Conservation (phyloP, 1,140 invertebrate genomes). For the Ceratina calcarata region DNA sequence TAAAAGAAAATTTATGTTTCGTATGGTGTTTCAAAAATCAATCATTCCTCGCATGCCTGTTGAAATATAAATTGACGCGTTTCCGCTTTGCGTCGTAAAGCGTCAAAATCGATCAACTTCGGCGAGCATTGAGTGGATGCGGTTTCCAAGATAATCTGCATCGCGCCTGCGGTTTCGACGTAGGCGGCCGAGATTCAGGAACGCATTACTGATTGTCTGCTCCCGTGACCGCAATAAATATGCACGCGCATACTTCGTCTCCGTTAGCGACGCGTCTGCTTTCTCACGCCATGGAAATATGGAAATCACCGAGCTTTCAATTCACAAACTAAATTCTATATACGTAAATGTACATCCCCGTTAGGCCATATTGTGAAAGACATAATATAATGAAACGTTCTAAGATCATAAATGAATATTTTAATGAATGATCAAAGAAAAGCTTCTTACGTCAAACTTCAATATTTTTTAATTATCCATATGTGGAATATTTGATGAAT, state of each 20-base stretch:
- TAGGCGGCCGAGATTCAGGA: conserved; percentile 18
- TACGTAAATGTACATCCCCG: too few relatives aligned
- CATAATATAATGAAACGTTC: too few relatives aligned
- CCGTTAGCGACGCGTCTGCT: neutral
- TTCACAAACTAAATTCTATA: neutral
- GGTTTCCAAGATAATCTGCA: conserved; percentile 33
- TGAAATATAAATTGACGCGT: neutral
- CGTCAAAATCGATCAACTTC: conserved; percentile 21
- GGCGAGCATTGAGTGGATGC: conserved; percentile 6
- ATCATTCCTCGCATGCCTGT: neutral
- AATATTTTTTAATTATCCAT: too few relatives aligned
- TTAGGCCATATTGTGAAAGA: too few relatives aligned
- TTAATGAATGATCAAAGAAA: too few relatives aligned
- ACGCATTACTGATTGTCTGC: conserved; percentile 19
- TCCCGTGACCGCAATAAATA: conserved; percentile 25
- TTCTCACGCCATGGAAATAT: neutral
- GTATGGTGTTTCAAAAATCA: neutral
- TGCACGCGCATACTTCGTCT: conserved; percentile 2
- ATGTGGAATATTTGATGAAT: too few relatives aligned
- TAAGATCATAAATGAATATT: too few relatives aligned
- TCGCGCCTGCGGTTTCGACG: conserved; percentile 36
- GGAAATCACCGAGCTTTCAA: neutral
- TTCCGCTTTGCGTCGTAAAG: neutral
- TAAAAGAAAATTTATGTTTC: neutral
- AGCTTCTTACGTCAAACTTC: too few relatives aligned